These are phyloP conservation scores for Momotus momota DNA, from an alignment of 2,797 vertebrate species.

Conservation along the genomic window DNA sequence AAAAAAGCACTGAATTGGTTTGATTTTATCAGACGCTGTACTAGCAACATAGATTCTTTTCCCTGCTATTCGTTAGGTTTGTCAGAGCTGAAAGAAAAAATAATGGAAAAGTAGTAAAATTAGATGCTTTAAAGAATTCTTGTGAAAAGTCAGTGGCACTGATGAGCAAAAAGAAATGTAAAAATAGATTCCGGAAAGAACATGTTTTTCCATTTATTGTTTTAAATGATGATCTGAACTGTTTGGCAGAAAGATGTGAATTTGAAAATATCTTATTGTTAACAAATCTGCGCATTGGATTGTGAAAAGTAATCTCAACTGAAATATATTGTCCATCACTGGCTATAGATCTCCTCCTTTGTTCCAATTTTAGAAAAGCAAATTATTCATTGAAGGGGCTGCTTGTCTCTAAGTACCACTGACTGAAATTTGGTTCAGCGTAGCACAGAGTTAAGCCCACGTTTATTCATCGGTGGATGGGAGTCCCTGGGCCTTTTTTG, in stretches of 20 bases:
- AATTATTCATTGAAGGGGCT: background rate
- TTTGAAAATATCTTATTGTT: background rate
- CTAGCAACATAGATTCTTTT: background rate
- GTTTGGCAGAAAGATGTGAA: background rate
- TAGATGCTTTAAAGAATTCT: background rate
- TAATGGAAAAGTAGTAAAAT: conserved; percentile 7
- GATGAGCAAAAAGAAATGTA: background rate
- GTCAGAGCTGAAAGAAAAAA: background rate
- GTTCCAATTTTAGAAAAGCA: background rate
- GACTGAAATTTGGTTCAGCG: background rate
- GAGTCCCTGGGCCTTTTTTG: background rate
- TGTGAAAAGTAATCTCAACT: background rate
- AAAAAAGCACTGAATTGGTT: background rate
- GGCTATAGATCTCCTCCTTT: background rate
- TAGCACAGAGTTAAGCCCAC: background rate
- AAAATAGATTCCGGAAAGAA: conserved; percentile 23
- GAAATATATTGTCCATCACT: background rate
- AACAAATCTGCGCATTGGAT: background rate
- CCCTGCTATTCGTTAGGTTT: background rate
- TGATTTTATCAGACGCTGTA: background rate
- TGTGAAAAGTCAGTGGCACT: background rate
- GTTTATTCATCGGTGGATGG: background rate
- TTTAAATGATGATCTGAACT: conserved; percentile 10
- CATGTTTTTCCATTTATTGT: background rate
- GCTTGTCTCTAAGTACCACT: background rate